Percentiles rank a stretch among this genome's conserved stretches.
Evolutionary conservation across 2,797 vertebrate genomes (phyloP).

Genomic region (Bradypodion pumilum): DNA sequence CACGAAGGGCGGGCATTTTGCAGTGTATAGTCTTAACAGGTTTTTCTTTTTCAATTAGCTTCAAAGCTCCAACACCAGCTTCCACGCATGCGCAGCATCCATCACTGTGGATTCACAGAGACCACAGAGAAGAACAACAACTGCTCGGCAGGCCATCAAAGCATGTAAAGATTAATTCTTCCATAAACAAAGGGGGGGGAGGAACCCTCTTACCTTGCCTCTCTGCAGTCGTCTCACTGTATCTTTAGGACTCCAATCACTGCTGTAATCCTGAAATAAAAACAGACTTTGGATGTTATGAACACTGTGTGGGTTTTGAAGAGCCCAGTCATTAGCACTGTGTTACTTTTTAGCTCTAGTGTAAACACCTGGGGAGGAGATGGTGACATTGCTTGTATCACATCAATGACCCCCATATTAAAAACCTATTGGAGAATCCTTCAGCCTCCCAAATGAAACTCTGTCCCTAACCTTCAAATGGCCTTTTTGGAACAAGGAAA

Average conservation of each 20-base stretch:
- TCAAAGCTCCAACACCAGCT: too few relatives aligned
- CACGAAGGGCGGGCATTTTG: too few relatives aligned
- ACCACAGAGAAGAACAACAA: too few relatives aligned
- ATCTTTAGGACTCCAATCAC: slow-evolving; percentile 88
- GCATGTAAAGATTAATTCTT: not conserved
- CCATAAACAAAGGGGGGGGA: slow-evolving; percentile 28
- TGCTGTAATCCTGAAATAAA: slow-evolving; percentile 84
- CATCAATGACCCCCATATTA: not conserved
- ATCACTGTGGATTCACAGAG: too few relatives aligned
- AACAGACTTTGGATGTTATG: not conserved
- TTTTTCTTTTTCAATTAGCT: too few relatives aligned
- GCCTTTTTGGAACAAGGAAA: too few relatives aligned
- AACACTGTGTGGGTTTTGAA: not conserved
- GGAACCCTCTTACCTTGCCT: slow-evolving; percentile 84
- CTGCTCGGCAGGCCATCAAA: not conserved
- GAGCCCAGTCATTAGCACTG: too few relatives aligned
- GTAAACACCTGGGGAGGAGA: not conserved
- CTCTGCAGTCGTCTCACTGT: slow-evolving; percentile 86
- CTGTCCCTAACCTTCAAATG: too few relatives aligned
- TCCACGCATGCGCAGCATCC: too few relatives aligned
- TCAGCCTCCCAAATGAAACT: too few relatives aligned
- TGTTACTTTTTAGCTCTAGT: not conserved
- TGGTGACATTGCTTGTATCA: not conserved
- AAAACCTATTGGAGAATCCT: too few relatives aligned
- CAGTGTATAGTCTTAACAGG: too few relatives aligned